These are phyloP conservation scores for Aldrovandia affinis DNA, from an alignment of 2,797 vertebrate species.

Conservation along the genomic window DNA sequence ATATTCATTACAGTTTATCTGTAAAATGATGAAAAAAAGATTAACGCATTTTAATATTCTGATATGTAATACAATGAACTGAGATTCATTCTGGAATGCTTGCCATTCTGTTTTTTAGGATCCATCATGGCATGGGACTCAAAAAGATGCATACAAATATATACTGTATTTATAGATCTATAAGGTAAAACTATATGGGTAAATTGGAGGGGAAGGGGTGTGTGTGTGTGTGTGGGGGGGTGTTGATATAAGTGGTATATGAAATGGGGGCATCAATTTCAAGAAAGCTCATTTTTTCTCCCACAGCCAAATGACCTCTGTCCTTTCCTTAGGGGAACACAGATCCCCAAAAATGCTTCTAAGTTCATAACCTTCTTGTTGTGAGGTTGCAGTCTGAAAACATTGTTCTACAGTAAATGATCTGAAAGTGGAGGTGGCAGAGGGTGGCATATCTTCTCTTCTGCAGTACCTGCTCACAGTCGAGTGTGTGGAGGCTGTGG, in stretches of 20 bases:
- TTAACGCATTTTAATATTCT: constrained; percentile 57
- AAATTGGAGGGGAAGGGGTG: background rate
- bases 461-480: constrained; percentile 41
- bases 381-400: background rate
- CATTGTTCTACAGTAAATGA: background rate
- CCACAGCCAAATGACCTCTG: background rate
- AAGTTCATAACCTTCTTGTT: background rate
- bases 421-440: constrained; percentile 8
- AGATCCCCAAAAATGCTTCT: background rate
- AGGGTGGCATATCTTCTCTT: background rate
- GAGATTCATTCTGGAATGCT: constrained; percentile 52
- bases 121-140: constrained; percentile 36
- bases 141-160: constrained; percentile 15
- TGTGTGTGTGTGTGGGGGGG: background rate
- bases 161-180: constrained; percentile 17
- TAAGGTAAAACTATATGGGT: background rate
- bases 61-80: constrained; percentile 52
- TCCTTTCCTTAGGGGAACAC: background rate
- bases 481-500: background rate
- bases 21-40: constrained; percentile 62
- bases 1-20: constrained; percentile 74
- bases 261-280: background rate
- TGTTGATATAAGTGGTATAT: background rate
- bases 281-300: background rate
- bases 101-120: constrained; percentile 31